Base-by-base conservation (phyloP, 2,113 vertebrate species). In the Tinamus guttatus region DNA sequence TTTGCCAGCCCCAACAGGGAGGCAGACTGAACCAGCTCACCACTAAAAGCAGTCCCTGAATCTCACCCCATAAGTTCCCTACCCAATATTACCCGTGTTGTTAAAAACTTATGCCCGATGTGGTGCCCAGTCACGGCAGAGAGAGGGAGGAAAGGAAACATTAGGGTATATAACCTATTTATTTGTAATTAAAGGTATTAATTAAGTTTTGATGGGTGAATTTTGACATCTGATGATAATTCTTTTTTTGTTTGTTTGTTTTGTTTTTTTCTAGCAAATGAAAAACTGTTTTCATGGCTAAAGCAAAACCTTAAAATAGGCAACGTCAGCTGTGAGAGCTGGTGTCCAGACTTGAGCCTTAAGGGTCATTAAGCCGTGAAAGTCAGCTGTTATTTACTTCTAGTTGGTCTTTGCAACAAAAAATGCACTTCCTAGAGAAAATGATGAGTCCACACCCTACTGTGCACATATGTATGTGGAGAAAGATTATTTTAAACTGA, bases 171-270 rank as follows among this genome's bases (percentile, higher is more conserved):
- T 12, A 76, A 15, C 9, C 41, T 47, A 30, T 34, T 84, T 36
- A 68, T 84, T 84, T 71, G n/a, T 20, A 71, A 71, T 38, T 76
- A 40, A 60, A 20, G 34, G 47, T 70, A 84, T 81, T 91, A 81
- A 73, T 82, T 69, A 94, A 17, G 20, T 77, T 82, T 18, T 65
- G 22, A 78, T 77, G 43, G 8, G 4, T 24, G 21, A 82, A 91
- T 85, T 62, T 52, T 63, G 49, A 47, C 58, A 89, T 43, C 70
- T 87, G 84, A 47, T 47, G 22, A 65, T 47, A 85, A 40, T 36
- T 68, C 56, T 2, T 43, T 9, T 49, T 19, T 20, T 20, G 18
- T 16, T 47, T 47, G 18, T 47, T 47, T 47, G 18, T 19, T 47
- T 47, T 47, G 45, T 49, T 49, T 70, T 68, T 32, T 88, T 6